phyloP scores from a whole-genome alignment of 2,888 invertebrate genomes.

The Pristionchus japonicus region DNA sequence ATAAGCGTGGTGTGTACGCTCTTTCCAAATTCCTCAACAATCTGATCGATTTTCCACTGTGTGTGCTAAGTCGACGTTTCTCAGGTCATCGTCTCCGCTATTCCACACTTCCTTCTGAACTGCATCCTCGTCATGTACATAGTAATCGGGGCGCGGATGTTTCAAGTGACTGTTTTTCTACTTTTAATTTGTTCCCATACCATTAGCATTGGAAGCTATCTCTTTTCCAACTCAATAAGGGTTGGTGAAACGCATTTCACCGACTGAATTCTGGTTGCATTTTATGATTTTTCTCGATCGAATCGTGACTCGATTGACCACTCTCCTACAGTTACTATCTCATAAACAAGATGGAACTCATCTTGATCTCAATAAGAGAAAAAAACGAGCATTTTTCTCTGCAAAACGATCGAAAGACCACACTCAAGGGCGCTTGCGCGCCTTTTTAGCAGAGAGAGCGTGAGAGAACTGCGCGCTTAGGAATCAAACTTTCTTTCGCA shows the following conservation, averaged over 20 bases:
- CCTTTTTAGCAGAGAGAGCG: not conserved
- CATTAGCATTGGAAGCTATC: no score
- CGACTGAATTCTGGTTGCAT: no score
- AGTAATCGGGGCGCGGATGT: constrained; percentile 56
- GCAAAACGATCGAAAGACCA: not conserved
- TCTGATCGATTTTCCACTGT: not conserved
- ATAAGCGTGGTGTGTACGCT: not conserved
- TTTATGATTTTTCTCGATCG: no score
- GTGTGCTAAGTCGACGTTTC: constrained; percentile 9
- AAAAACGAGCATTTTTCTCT: not conserved
- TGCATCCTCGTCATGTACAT: constrained; percentile 54
- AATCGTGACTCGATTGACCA: no score
- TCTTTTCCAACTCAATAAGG: no score
- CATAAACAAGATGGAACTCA: not conserved
- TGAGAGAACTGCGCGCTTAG: no score
- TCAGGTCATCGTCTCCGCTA: constrained; percentile 53
- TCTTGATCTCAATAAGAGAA: not conserved
- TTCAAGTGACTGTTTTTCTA: constrained; percentile 21
- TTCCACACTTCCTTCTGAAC: constrained; percentile 56
- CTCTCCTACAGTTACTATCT: no score
- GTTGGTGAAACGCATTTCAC: no score
- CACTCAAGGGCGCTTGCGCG: not conserved
- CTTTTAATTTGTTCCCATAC: not conserved
- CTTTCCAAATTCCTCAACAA: not conserved
- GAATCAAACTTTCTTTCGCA: no score